phyloP scores from a whole-genome alignment of 1,140 invertebrate genomes.

The Lordiphosa clarofinis region DNA sequence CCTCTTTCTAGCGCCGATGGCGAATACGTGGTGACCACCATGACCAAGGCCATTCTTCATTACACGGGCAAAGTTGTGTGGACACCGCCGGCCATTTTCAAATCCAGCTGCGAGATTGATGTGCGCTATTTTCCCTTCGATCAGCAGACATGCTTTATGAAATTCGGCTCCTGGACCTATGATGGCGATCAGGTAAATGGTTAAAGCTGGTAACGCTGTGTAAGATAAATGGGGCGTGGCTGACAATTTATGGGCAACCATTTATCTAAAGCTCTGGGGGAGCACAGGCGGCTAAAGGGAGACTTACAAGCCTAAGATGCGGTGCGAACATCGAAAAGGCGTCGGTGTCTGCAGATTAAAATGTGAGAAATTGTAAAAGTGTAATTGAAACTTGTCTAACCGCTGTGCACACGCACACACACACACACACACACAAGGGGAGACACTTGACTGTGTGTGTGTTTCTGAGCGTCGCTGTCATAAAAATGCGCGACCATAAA shows the following conservation, averaged over 20 bases:
- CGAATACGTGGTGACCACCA: constrained; percentile 98
- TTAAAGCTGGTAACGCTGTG: constrained; percentile 5
- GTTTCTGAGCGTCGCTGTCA: constrained; percentile 51
- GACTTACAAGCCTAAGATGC: constrained; percentile 68
- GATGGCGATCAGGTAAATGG: constrained; percentile 92
- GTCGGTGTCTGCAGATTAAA: constrained; percentile 64
- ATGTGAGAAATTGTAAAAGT: constrained; percentile 78
- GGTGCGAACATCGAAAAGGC: constrained; percentile 66
- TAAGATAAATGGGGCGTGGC: constrained; percentile 53
- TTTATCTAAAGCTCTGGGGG: constrained; percentile 43
- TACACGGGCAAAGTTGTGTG: constrained; percentile 93
- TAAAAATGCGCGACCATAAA: constrained; percentile 75
- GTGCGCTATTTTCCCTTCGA: constrained; percentile 98
- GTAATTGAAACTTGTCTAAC: constrained; percentile 77
- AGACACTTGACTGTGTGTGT: constrained; percentile 40
- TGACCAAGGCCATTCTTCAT: constrained; percentile 97
- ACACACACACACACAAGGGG: constrained; percentile 9
- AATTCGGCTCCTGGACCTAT: constrained; percentile 99
- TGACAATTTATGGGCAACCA: constrained; percentile 51
- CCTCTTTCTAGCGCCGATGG: constrained; percentile 91
- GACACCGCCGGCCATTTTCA: constrained; percentile 98
- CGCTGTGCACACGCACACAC: constrained; percentile 35
- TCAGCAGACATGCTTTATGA: constrained; percentile 97
- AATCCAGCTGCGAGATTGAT: constrained; percentile 98
- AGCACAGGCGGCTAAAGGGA: constrained; percentile 15